A percentile compares a stretch with the other conserved stretches of the same genome.
Evolutionary conservation across 1,140 invertebrate species (phyloP).

Genomic region (Drosophila burlai): DNA sequence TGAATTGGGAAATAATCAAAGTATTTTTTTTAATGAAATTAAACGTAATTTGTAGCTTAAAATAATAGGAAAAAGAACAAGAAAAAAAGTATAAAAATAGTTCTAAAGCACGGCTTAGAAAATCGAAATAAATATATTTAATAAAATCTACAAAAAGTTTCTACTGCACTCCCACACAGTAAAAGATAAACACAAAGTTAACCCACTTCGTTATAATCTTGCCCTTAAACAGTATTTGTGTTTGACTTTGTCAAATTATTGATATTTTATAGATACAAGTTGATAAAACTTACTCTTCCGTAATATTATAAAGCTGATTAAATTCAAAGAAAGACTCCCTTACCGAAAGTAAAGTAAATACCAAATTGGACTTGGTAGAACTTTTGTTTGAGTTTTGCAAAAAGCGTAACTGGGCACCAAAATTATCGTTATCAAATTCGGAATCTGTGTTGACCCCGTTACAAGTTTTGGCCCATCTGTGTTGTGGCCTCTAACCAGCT

Average conservation of each 20-base stretch:
- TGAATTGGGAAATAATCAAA: not conserved
- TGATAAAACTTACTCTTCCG: not conserved
- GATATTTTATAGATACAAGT: not conserved
- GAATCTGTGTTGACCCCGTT: conserved; percentile 33
- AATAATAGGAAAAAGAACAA: too few species aligned
- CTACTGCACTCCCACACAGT: not conserved
- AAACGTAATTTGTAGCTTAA: too few species aligned
- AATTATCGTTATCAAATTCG: conserved; percentile 41
- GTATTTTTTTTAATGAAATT: too few species aligned
- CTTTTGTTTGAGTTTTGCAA: conserved; percentile 22
- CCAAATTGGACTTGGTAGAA: conserved; percentile 11
- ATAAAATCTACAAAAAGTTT: not conserved
- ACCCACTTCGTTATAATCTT: not conserved
- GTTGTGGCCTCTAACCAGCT: conserved; percentile 27
- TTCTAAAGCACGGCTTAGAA: too few species aligned
- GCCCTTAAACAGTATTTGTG: not conserved
- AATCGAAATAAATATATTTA: not conserved
- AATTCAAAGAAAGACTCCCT: not conserved
- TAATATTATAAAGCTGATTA: conserved; percentile 8
- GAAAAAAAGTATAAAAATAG: too few species aligned
- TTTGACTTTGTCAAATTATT: not conserved
- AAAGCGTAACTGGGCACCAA: conserved; percentile 23
- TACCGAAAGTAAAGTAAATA: conserved; percentile 1
- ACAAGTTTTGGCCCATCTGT: conserved; percentile 21
- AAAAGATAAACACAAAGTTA: not conserved